phyloP scores from a whole-genome alignment of 2,113 vertebrate species.

The Strix uralensis region DNA sequence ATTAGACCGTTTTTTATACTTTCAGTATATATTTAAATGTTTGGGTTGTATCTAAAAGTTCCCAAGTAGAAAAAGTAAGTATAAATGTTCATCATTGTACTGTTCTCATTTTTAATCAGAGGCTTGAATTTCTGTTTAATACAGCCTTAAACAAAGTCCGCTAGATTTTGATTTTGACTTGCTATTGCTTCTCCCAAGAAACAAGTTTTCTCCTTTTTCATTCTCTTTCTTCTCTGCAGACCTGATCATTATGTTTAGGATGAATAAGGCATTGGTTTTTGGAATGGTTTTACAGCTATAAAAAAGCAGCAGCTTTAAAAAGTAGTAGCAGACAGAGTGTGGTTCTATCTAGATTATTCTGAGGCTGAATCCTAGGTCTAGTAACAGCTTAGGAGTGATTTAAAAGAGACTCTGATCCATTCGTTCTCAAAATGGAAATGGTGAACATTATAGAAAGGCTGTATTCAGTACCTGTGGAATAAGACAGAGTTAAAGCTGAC shows the following conservation, averaged over 20 bases:
- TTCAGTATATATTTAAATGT: slow-evolving; percentile 8
- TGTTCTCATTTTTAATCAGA: background rate
- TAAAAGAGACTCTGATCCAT: background rate
- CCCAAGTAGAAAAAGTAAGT: background rate
- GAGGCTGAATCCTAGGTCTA: background rate
- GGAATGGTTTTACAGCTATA: background rate
- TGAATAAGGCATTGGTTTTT: background rate
- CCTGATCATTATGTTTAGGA: background rate
- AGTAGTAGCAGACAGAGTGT: background rate
- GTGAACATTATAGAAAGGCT: background rate
- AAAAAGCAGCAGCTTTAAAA: background rate
- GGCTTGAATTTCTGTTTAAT: background rate
- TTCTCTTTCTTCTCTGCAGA: background rate
- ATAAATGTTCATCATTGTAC: background rate
- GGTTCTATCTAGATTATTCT: background rate
- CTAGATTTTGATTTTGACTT: background rate
- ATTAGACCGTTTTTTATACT: background rate
- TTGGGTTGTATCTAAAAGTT: slow-evolving; percentile 13
- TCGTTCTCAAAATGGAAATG: background rate
- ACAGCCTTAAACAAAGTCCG: background rate
- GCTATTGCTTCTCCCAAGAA: background rate
- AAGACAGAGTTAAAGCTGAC: background rate
- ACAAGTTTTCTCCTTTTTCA: background rate
- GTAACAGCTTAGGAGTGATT: background rate
- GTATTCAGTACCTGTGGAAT: background rate